Evolutionary conservation across 1,140 invertebrate genomes (phyloP).

Genomic region (Battus philenor): DNA sequence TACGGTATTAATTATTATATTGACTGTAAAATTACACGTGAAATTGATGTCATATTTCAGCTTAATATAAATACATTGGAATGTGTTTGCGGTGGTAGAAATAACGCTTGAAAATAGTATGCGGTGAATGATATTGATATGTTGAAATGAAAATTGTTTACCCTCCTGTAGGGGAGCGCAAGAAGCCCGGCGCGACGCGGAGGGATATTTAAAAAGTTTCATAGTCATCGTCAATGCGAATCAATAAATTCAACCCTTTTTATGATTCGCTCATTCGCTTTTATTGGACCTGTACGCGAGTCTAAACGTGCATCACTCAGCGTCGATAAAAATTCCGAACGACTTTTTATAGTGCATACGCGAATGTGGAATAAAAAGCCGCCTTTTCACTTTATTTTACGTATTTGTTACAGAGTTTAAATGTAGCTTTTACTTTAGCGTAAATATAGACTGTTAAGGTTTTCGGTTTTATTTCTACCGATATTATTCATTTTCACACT

Average conservation of each 20-base stretch:
- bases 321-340: slow-evolving; percentile 54
- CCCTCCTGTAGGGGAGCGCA: slow-evolving; percentile 6
- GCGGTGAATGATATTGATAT: slow-evolving; percentile 37
- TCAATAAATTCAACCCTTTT: slow-evolving; percentile 68
- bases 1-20: slow-evolving; percentile 5
- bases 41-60: slow-evolving; percentile 22
- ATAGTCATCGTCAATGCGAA: slow-evolving; percentile 52
- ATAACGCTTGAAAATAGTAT: slow-evolving; percentile 20
- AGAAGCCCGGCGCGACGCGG: slow-evolving; percentile 9
- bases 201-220: slow-evolving; percentile 23
- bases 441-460: no score
- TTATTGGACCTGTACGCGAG: slow-evolving; percentile 56
- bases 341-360: slow-evolving; percentile 47
- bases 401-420: not conserved
- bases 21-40: slow-evolving; percentile 17
- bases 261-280: slow-evolving; percentile 62
- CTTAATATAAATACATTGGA: not conserved
- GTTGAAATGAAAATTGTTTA: slow-evolving; percentile 52
- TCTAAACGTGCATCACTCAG: slow-evolving; percentile 52
- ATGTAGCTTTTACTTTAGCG: not conserved
- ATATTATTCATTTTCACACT: no score
- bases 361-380: slow-evolving; percentile 27
- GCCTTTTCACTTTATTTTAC: slow-evolving; percentile 10
- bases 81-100: slow-evolving; percentile 23
- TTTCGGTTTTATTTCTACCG: no score